Conservation (phyloP, 2,113 vertebrate species). For the Dicrurus megarhynchus region DNA sequence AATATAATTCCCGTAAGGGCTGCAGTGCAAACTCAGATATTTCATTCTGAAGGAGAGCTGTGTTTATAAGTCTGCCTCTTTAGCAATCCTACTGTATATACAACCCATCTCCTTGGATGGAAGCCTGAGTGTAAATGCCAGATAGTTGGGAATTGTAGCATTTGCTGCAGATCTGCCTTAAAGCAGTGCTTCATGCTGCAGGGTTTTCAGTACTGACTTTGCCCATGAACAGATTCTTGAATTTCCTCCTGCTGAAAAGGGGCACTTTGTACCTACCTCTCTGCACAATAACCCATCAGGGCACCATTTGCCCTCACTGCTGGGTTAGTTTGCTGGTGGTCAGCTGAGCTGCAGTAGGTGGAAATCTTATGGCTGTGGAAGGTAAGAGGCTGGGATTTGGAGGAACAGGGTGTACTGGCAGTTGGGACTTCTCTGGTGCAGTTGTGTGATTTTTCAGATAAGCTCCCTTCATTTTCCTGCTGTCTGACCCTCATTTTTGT, state of each 20-base stretch:
- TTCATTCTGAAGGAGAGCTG: neutral
- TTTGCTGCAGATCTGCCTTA: neutral
- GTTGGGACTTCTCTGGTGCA: neutral
- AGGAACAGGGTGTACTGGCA: neutral
- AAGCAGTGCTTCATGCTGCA: neutral
- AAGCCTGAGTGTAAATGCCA: neutral
- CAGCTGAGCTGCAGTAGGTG: neutral
- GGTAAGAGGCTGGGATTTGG: neutral
- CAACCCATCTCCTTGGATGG: neutral
- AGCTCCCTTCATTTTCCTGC: neutral
- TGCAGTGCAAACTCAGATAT: neutral
- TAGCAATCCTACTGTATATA: neutral
- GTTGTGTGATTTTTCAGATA: neutral
- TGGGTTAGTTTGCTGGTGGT: neutral
- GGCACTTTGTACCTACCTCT: neutral
- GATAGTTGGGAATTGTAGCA: neutral
- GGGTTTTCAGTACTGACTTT: neutral
- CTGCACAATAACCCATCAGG: neutral
- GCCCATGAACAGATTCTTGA: neutral
- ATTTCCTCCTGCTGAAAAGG: neutral
- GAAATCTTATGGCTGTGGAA: neutral
- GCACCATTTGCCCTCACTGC: neutral
- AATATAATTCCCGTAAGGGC: neutral
- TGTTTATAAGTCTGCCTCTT: conserved; percentile 10
- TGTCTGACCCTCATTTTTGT: fast-evolving